Base-by-base conservation (phyloP, 2,113 vertebrate genomes). In the Brachyhypopomus occidentalis region DNA sequence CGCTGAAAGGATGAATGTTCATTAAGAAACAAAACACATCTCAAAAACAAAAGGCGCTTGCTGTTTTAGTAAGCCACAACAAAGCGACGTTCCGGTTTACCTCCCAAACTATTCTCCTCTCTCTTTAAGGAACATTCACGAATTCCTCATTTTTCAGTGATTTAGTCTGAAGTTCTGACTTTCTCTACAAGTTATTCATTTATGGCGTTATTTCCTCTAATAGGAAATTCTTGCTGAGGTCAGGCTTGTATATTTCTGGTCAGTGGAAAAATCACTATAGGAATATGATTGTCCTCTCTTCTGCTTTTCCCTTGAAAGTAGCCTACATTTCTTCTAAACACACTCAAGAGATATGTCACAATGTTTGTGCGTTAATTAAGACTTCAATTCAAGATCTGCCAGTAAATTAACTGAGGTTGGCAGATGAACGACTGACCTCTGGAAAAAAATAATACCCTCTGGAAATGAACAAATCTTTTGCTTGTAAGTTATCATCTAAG, bases 261-360 rank as follows among this genome's bases (percentile, higher is more conserved):
- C 74, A 55, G 17, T 76, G 73, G 34, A 2, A 45, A 67, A 69
- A 81, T 58, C 62, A 70, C 66, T 64, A 69, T 75, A 83, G 80
- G 79, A 83, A 78, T 89, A 89, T 92, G 92, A 94, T 93, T 94
- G 92, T 94, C 90, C 81, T 85, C 83, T 85, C 84, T 86, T 86
- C 77, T 91, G 85, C 78, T 83, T 72, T 25, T 52, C 45, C 45
- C 12, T 34, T 16, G 72, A 80, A 66, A 86, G 73, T 41, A 83
- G 78, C 71, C 73, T 45, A 25, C 74, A 38, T 83, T 80, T 59
- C 63, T 58, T 84, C 69, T 62, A 79, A 79, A 82, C 80, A 85
- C 45, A 74, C 62, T 72, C 20, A 56, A 78, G 63, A 78, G 56
- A 79, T 79, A 62, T 74, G 38, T 64, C 73, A 64, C 58, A 81